phyloP scores from a whole-genome alignment of 2,888 invertebrate genomes.

The Acleris holmiana region DNA sequence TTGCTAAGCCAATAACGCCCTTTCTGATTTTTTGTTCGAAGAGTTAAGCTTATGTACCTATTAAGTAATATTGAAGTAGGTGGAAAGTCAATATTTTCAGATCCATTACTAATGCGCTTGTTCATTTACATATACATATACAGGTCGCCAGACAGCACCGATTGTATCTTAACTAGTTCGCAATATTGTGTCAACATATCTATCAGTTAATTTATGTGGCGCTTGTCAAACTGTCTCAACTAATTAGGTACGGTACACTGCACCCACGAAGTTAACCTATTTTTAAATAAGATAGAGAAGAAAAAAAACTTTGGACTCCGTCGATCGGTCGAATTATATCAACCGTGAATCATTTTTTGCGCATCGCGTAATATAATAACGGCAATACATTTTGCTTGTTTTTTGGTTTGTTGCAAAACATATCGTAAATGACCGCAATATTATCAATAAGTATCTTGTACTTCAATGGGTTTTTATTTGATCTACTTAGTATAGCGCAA shows the following conservation, averaged over 20 bases:
- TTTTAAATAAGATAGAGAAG: background rate
- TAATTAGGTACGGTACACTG: background rate
- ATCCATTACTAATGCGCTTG: conserved; percentile 19
- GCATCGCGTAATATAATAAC: background rate
- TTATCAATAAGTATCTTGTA: background rate
- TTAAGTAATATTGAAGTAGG: conserved; percentile 8
- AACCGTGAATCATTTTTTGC: background rate
- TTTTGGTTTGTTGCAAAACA: background rate
- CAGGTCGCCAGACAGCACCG: conserved; percentile 13
- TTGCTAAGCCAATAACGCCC: too few relatives aligned
- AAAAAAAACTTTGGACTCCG: background rate
- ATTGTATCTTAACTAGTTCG: conserved; percentile 23
- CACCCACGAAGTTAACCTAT: too few relatives aligned
- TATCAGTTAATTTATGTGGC: conserved; percentile 18
- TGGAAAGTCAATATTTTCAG: conserved; percentile 11
- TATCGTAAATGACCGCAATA: background rate
- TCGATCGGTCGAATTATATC: background rate
- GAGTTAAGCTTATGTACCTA: background rate
- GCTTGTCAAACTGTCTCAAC: conserved; percentile 22
- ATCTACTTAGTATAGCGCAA: background rate
- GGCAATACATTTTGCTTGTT: background rate
- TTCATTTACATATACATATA: conserved; percentile 12
- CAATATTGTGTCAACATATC: conserved; percentile 21
- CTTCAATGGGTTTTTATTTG: background rate
- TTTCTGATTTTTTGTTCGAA: too few relatives aligned